Conservation (phyloP, 1,140 invertebrate species). For the Ectropis grisescens region DNA sequence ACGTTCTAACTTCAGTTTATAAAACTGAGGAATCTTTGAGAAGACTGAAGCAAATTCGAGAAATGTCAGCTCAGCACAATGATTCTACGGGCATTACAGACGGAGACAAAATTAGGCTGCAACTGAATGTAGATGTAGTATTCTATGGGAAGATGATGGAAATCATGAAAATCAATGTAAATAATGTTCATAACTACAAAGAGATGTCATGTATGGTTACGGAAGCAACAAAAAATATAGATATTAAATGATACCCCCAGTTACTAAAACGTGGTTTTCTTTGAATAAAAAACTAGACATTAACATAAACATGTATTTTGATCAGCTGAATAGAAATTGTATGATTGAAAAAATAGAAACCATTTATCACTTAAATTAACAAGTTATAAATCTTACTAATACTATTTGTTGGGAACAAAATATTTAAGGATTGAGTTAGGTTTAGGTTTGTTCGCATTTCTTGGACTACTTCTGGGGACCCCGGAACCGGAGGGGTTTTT, state of each 20-base stretch:
- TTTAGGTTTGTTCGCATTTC: constrained; percentile 57
- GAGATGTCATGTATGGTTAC: constrained; percentile 48
- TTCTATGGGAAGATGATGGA: constrained; percentile 61
- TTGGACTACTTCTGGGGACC: constrained; percentile 56
- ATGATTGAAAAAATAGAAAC: constrained; percentile 70
- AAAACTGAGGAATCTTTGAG: constrained; percentile 94
- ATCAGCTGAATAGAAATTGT: constrained; percentile 67
- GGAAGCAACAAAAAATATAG: constrained; percentile 65
- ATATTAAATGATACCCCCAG: constrained; percentile 65
- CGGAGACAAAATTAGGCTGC: constrained; percentile 94
- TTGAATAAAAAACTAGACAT: constrained; percentile 31
- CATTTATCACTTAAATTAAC: constrained; percentile 68
- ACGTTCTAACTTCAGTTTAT: constrained; percentile 92
- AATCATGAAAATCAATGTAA: constrained; percentile 33
- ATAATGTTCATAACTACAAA: constrained; percentile 47
- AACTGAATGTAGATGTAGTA: constrained; percentile 89
- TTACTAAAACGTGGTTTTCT: constrained; percentile 31
- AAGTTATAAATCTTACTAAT: constrained; percentile 61
- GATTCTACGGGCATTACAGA: constrained; percentile 74
- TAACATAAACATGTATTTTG: constrained; percentile 69
- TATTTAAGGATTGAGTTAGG: constrained; percentile 73
- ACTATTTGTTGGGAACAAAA: constrained; percentile 75
- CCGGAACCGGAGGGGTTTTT: constrained; percentile 63
- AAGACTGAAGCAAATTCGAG: constrained; percentile 88
- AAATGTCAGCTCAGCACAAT: constrained; percentile 69